Conservation (phyloP, 2,888 invertebrate genomes). For the Chouioia cunea region DNA sequence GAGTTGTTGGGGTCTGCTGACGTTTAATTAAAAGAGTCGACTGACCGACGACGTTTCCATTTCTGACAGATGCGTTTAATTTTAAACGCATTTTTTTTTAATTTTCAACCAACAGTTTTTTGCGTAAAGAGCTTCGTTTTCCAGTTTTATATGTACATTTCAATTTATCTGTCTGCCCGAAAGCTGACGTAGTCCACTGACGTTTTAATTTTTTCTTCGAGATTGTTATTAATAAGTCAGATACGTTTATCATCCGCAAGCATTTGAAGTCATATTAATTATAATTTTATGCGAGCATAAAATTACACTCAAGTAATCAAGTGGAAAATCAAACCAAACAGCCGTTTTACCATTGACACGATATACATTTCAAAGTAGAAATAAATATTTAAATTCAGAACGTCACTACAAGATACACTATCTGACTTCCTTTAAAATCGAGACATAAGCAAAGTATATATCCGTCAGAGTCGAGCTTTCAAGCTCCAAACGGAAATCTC, state of each 20-base stretch:
- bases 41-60: background rate
- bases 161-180: background rate
- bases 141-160: too few relatives aligned
- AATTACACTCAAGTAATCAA: too few relatives aligned
- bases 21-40: conserved; percentile 26
- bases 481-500: conserved; percentile 14
- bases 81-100: too few relatives aligned
- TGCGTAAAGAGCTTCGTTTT: background rate
- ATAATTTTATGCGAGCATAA: too few relatives aligned
- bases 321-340: too few relatives aligned
- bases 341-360: background rate
- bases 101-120: background rate
- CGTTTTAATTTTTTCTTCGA: too few relatives aligned
- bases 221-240: too few relatives aligned
- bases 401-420: background rate
- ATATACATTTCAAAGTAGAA: background rate
- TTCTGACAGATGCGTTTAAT: conserved; percentile 1
- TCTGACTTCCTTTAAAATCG: background rate
- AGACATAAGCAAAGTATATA: background rate
- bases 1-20: background rate
- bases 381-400: background rate
- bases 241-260: too few relatives aligned
- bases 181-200: background rate
- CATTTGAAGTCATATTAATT: too few relatives aligned
- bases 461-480: background rate